Conservation (phyloP, 2,113 vertebrate species). For the Anarhynchus alexandrinus region DNA sequence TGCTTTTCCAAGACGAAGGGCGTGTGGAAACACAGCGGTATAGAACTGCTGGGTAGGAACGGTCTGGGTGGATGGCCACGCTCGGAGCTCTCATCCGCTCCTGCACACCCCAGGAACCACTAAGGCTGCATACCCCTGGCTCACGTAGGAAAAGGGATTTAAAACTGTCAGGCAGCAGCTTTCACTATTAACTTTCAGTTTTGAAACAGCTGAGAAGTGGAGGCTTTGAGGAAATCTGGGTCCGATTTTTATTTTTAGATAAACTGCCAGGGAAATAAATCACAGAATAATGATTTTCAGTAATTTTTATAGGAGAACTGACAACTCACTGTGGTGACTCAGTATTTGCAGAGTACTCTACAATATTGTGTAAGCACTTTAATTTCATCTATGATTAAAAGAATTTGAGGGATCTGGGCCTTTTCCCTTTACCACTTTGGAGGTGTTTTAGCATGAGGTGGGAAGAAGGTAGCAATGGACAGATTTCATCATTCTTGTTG, state of each 20-base stretch:
- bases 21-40: accelerated
- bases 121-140: not conserved
- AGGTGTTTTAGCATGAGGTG: not conserved
- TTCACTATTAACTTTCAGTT: conserved; percentile 4
- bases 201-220: conserved; percentile 38
- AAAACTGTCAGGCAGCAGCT: conserved; percentile 16
- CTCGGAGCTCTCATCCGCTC: not conserved
- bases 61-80: accelerated
- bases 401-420: not conserved
- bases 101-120: not conserved
- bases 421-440: not conserved
- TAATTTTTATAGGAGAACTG: conserved; percentile 22
- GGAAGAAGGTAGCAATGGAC: not conserved
- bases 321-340: not conserved
- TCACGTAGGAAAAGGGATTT: not conserved
- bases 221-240: not conserved
- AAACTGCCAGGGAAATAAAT: conserved; percentile 55
- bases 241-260: conserved; percentile 33
- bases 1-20: not conserved
- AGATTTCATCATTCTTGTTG: not conserved
- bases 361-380: not conserved
- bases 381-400: not conserved
- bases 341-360: not conserved
- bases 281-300: conserved; percentile 21
- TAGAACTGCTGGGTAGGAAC: not conserved